A percentile compares a stretch with the other conserved stretches of the same genome.
phyloP scores from a whole-genome alignment of 1,140 invertebrate genomes.

The Drosophila sproati region DNA sequence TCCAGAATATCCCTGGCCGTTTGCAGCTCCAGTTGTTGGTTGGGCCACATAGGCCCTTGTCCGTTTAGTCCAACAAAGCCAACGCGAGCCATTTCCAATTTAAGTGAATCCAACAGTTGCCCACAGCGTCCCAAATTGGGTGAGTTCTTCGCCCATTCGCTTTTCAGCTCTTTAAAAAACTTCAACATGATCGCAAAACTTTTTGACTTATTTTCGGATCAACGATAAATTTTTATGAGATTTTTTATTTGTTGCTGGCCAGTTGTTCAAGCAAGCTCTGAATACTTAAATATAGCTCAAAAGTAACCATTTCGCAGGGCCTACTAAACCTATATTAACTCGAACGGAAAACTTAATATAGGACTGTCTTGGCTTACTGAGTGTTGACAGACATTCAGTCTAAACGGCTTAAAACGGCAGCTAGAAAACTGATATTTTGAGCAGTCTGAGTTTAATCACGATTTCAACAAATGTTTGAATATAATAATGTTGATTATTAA shows the following conservation, averaged over 20 bases:
- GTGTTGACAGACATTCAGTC: too few relatives aligned
- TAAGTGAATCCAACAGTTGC: constrained; percentile 48
- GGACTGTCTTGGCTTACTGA: too few relatives aligned
- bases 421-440: too few relatives aligned
- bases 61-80: constrained; percentile 28
- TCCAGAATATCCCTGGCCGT: constrained; percentile 94
- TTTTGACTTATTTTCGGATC: not conserved
- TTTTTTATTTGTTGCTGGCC: not conserved
- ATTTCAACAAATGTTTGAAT: too few relatives aligned
- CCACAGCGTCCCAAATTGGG: constrained; percentile 54
- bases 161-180: constrained; percentile 55
- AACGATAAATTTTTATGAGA: constrained; percentile 33
- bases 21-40: constrained; percentile 38
- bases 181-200: constrained; percentile 39
- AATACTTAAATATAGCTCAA: not conserved
- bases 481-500: too few relatives aligned
- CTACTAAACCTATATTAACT: not conserved
- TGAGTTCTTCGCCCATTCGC: constrained; percentile 54
- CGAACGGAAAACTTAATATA: too few relatives aligned
- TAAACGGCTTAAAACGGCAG: too few relatives aligned
- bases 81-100: constrained; percentile 52
- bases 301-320: not conserved
- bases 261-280: not conserved
- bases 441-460: too few relatives aligned
- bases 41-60: not conserved